Base-by-base conservation (phyloP, 2,113 vertebrate species). In the Seriola dumerili region DNA sequence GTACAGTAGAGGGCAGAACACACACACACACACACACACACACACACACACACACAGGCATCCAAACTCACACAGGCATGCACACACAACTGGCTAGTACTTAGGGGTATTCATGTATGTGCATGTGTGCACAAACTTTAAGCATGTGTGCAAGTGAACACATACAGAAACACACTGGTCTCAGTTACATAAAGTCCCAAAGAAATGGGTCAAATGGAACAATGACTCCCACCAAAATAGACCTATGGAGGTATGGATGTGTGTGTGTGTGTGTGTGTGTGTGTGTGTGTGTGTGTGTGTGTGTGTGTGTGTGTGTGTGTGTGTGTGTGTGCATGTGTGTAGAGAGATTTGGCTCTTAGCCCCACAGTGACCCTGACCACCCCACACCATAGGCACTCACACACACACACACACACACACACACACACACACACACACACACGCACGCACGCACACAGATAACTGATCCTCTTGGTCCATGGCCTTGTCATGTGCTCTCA, bases 401-500 rank as follows among this genome's bases (percentile, higher is more conserved):
- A 23, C 17, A 32, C 64, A 78, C 80, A 57, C 21, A 3, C 12
- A 38, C 25, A 25, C 25, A 25, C 25, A 25, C 25, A 25, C 25
- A 38, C 38, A 38, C 38, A 25, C 48, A 74, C 7, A 40, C 63
- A 6, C 44, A 65, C 80, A 34, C 25, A 50, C 67, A 36, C n/a
- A 59, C 50, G 38, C 58, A 70, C 38, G 44, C 67, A 75, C 25
- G 69, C 46, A 71, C 34, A 58, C 44, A 67, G 16, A 72, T 6
- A 76, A n/a, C 8, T n/a, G 23, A 70, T 34, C 11, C 79, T 59
- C 67, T 50, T 4, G 10, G 80, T 63, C 11, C 59, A 58, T 6
- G 3, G 66, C 75, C 68, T 32, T 66, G 69, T 85, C 88, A 91
- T 88, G 85, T 84, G 90, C 36, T 80, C 75, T 55, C 54, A 65